A percentile compares a stretch with the other conserved stretches of the same genome.
phyloP scores from a whole-genome alignment of 2,888 invertebrate species.

The Orthonevra nobilis region DNA sequence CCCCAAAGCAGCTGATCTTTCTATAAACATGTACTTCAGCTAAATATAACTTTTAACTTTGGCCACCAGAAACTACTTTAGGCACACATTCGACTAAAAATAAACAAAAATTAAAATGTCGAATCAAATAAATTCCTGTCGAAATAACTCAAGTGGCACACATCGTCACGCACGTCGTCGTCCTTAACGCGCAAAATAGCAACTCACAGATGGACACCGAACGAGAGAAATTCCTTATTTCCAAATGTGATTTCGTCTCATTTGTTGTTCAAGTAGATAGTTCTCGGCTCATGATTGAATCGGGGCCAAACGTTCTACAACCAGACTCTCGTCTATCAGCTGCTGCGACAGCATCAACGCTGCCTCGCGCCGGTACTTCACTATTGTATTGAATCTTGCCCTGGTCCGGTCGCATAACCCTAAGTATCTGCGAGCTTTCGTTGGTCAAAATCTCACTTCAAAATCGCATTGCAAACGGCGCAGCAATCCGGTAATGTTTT shows the following conservation, averaged over 20 bases:
- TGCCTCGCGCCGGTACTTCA: not conserved
- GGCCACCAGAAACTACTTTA: not conserved
- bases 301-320: constrained; percentile 48
- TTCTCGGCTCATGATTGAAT: constrained; percentile 16
- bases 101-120: not conserved
- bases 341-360: constrained; percentile 23
- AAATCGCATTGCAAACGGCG: constrained; percentile 48
- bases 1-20: too few species aligned
- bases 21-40: not conserved
- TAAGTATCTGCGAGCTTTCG: constrained; percentile 12
- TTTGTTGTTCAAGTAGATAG: not conserved
- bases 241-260: constrained; percentile 32
- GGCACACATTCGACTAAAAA: not conserved
- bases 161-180: constrained; percentile 44
- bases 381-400: constrained; percentile 37
- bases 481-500: constrained; percentile 56
- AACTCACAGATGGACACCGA: constrained; percentile 56
- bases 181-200: constrained; percentile 54
- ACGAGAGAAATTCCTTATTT: constrained; percentile 53
- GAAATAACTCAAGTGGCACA: constrained; percentile 47
- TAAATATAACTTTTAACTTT: constrained; percentile 30
- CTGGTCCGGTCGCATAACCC: not conserved
- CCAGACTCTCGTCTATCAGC: constrained; percentile 54
- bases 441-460: constrained; percentile 30
- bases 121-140: constrained; percentile 20